A percentile compares a stretch with the other conserved stretches of the same genome.
Conservation (phyloP, 2,888 invertebrate genomes). For the Aphidoletes aphidimyza region DNA sequence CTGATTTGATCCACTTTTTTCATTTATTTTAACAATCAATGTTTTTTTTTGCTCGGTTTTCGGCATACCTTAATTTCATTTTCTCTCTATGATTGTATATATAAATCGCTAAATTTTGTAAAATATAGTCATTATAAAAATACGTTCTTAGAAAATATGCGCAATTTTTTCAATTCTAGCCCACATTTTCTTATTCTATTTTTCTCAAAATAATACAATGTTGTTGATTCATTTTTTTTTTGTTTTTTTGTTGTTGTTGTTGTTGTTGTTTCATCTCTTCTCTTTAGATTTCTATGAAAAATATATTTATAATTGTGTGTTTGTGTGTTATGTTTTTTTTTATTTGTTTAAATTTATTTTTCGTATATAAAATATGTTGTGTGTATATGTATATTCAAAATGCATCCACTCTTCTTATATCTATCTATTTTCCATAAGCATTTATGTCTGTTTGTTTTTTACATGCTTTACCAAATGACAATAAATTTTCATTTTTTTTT, state of each 20-base stretch:
- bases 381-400: not conserved
- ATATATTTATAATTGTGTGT: slow-evolving; percentile 12
- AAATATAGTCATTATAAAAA: slow-evolving; percentile 1
- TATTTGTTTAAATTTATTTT: too few relatives aligned
- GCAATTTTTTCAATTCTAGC: slow-evolving; percentile 31
- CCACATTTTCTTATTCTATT: not conserved
- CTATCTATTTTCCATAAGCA: not conserved
- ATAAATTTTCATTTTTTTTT: too few relatives aligned
- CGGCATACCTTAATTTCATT: not conserved
- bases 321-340: too few relatives aligned
- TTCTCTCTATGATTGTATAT: not conserved
- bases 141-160: slow-evolving; percentile 36
- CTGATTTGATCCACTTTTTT: too few relatives aligned
- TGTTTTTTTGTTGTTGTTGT: too few relatives aligned
- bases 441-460: too few relatives aligned
- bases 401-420: not conserved
- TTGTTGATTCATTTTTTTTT: too few relatives aligned
- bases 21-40: too few relatives aligned
- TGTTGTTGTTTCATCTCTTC: too few relatives aligned
- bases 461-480: not conserved
- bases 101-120: not conserved
- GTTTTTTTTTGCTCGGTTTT: too few relatives aligned
- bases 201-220: slow-evolving; percentile 34
- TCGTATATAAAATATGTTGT: slow-evolving; percentile 22
- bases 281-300: slow-evolving; percentile 38